Conservation (phyloP, 30 jellyfish, hydroid and myxozoan species). For the Aurelia aurita region DNA sequence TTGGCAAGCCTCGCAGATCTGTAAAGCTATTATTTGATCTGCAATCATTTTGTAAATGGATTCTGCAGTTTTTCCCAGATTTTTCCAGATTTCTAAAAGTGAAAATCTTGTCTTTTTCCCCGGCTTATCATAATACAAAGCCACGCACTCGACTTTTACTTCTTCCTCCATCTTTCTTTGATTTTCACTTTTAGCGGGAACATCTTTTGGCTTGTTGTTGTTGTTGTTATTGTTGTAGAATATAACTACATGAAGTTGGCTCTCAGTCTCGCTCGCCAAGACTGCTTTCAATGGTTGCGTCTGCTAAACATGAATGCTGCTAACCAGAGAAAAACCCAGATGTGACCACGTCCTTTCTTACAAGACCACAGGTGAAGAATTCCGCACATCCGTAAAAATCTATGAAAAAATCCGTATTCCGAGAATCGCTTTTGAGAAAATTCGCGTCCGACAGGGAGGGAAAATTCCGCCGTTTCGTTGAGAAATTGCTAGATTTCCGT, state of each 20-base stretch:
- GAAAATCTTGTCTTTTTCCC: slow-evolving; percentile 31
- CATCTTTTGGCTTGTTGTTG: too few species aligned
- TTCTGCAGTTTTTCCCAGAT: neutral
- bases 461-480: slow-evolving; percentile 47
- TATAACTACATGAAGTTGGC: neutral
- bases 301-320: too few species aligned
- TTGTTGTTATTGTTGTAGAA: neutral
- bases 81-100: too few species aligned
- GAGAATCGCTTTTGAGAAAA: too few species aligned
- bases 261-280: neutral
- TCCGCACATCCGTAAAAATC: slow-evolving; percentile 7
- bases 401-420: slow-evolving; percentile 32
- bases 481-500: too few species aligned
- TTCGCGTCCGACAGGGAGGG: slow-evolving; percentile 13
- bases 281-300: neutral
- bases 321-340: slow-evolving; percentile 24
- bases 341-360: slow-evolving; percentile 3
- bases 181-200: neutral
- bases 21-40: neutral
- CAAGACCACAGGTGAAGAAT: slow-evolving; percentile 26
- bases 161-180: slow-evolving; percentile 8
- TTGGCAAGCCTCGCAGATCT: slow-evolving; percentile 3
- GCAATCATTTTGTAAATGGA: slow-evolving; percentile 1
- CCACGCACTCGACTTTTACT: slow-evolving; percentile 45
- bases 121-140: slow-evolving; percentile 29